phyloP scores from a whole-genome alignment of 2,113 vertebrate species.

The Neoarius graeffei region DNA sequence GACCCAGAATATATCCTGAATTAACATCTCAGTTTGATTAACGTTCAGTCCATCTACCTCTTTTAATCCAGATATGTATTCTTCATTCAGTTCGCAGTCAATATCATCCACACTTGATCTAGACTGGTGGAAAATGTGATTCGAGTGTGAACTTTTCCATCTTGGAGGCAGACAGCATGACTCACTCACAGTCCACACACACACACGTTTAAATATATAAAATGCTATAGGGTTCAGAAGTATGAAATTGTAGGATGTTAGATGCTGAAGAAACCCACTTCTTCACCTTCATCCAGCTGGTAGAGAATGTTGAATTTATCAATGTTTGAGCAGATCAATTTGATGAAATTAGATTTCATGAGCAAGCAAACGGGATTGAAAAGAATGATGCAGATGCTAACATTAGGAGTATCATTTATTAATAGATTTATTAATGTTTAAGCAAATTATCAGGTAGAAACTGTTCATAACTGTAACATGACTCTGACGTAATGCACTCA shows the following conservation, averaged over 20 bases:
- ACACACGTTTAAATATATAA: slow-evolving; percentile 11
- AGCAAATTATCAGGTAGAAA: neutral
- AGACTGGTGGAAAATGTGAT: slow-evolving; percentile 9
- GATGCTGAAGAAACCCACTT: neutral
- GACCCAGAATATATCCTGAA: neutral
- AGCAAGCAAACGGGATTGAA: neutral
- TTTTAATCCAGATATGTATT: neutral
- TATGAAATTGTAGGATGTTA: neutral
- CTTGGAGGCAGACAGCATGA: neutral
- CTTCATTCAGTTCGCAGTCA: neutral
- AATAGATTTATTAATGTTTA: neutral
- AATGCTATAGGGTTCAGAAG: neutral
- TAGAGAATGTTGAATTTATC: neutral
- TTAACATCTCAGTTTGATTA: neutral
- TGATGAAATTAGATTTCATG: neutral
- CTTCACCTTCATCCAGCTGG: neutral
- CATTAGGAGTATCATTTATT: neutral
- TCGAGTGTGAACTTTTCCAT: neutral
- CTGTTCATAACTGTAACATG: neutral
- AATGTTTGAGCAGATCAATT: neutral
- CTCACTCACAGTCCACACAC: neutral
- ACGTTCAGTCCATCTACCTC: neutral
- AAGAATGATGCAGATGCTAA: neutral
- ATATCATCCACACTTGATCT: neutral
- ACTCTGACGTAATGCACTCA: neutral